These are phyloP conservation scores for Miichthys miiuy DNA, from an alignment of 2,797 vertebrate species.

Conservation along the genomic window DNA sequence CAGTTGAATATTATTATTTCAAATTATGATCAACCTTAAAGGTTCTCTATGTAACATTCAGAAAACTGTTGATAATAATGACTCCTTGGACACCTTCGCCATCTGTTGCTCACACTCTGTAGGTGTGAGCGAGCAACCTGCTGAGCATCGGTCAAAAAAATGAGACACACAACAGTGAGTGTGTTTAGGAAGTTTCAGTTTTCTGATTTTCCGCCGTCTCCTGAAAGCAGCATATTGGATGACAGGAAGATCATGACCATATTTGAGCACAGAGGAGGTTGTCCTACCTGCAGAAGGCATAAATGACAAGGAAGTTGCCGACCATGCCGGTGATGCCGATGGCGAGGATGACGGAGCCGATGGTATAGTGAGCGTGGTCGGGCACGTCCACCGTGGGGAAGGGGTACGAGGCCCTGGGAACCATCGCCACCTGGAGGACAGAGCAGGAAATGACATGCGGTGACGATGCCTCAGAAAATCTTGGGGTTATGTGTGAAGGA, in stretches of 20 bases:
- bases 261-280: not conserved
- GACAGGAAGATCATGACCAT: not conserved
- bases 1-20: too few species aligned
- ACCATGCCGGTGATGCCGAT: constrained; percentile 93
- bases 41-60: too few species aligned
- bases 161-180: too few species aligned
- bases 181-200: too few species aligned
- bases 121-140: too few species aligned
- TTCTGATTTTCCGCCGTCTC: too few species aligned
- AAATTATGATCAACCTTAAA: too few species aligned
- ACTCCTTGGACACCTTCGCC: too few species aligned
- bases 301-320: constrained; percentile 95
- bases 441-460: not conserved
- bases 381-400: constrained; percentile 93
- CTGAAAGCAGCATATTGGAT: not conserved
- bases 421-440: constrained; percentile 82
- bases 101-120: too few species aligned
- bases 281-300: constrained; percentile 93
- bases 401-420: constrained; percentile 62
- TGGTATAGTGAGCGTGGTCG: constrained; percentile 92
- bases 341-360: constrained; percentile 90
- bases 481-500: too few species aligned
- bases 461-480: not conserved
- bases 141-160: too few species aligned
- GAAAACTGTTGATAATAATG: too few species aligned